Evolutionary conservation across 2,888 invertebrate genomes (phyloP).

Genomic region (Drosophila anceps): DNA sequence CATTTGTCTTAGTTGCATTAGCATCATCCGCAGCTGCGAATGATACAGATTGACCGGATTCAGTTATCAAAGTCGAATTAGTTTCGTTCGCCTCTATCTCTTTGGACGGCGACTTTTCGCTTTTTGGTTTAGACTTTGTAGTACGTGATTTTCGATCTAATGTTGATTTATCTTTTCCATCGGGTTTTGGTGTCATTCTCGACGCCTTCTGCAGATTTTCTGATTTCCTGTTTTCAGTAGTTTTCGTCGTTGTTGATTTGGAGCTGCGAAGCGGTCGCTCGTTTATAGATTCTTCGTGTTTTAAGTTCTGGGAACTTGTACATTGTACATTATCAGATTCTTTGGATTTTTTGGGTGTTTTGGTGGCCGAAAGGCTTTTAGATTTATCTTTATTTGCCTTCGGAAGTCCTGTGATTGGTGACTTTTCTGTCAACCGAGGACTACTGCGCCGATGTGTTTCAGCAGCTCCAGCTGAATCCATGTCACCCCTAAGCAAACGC

Average conservation of each 20-base stretch:
- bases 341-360: neutral
- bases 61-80: neutral
- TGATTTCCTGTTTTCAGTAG: neutral
- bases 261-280: neutral
- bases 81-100: neutral
- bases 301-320: neutral
- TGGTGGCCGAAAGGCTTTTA: neutral
- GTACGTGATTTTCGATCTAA: neutral
- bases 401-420: neutral
- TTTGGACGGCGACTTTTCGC: neutral
- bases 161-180: neutral
- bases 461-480: neutral
- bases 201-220: neutral
- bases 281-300: neutral
- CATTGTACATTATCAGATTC: neutral
- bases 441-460: slow-evolving; percentile 22
- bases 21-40: neutral
- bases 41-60: neutral
- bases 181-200: neutral
- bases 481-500: slow-evolving; percentile 10
- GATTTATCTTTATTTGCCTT: neutral
- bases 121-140: neutral
- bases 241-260: neutral
- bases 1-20: neutral
- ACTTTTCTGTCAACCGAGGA: slow-evolving; percentile 22